phyloP scores from a whole-genome alignment of 2,888 invertebrate species.

The Portevinia maculata region DNA sequence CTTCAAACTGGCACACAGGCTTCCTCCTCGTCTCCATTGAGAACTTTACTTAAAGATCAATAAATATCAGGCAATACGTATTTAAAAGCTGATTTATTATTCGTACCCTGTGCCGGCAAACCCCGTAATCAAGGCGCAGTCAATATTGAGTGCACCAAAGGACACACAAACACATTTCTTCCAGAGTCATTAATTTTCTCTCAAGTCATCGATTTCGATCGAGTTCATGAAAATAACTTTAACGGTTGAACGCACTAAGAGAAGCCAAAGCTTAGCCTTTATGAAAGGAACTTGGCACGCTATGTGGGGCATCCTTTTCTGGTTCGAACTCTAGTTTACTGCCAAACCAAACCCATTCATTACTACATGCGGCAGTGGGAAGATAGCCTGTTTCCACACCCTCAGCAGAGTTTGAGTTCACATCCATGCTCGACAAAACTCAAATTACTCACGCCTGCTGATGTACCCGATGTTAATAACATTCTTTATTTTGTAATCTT shows the following conservation, averaged over 20 bases:
- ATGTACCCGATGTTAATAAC: slow-evolving; percentile 42
- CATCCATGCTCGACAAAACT: slow-evolving; percentile 4
- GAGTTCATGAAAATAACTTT: slow-evolving; percentile 16
- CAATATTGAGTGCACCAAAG: slow-evolving; percentile 40
- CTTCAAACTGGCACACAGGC: not conserved
- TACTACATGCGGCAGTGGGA: not conserved
- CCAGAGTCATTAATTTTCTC: slow-evolving; percentile 48
- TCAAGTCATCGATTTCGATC: slow-evolving; percentile 44
- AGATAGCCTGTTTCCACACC: slow-evolving; percentile 17
- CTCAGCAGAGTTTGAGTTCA: not conserved
- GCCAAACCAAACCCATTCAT: slow-evolving; percentile 3
- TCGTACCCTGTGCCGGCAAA: slow-evolving; percentile 33
- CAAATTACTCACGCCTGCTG: slow-evolving; percentile 20
- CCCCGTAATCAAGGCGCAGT: slow-evolving; percentile 36
- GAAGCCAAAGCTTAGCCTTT: not conserved
- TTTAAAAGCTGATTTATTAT: slow-evolving; percentile 71
- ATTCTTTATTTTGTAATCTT: slow-evolving; percentile 32
- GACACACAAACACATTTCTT: slow-evolving; percentile 10
- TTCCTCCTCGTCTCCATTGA: not conserved
- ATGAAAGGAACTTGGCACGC: slow-evolving; percentile 8
- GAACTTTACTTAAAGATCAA: slow-evolving; percentile 59
- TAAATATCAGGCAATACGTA: slow-evolving; percentile 66
- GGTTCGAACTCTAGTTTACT: slow-evolving; percentile 14
- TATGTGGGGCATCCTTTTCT: not conserved
- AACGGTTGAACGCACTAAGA: slow-evolving; percentile 24